A percentile compares a stretch with the other conserved stretches of the same genome.
Evolutionary conservation across 1,140 invertebrate species (phyloP).

Genomic region (Bombus soroeensis): DNA sequence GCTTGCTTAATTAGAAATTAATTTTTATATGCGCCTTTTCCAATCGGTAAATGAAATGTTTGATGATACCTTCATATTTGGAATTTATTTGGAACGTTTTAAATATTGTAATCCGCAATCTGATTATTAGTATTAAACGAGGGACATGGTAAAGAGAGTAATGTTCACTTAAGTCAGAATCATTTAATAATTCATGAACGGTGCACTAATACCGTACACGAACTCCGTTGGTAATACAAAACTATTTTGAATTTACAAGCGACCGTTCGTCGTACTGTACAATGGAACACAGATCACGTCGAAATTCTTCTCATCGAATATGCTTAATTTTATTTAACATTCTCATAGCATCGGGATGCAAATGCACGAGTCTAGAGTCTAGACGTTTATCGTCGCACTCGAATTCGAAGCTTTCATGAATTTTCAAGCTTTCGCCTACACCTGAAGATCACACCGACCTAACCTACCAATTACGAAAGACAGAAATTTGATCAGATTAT

Average conservation of each 20-base stretch:
- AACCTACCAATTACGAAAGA: not conserved
- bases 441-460: not conserved
- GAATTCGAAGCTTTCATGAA: not conserved
- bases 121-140: not conserved
- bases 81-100: too few species aligned
- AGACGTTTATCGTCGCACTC: not conserved
- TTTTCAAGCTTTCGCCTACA: not conserved
- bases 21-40: too few species aligned
- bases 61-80: too few species aligned
- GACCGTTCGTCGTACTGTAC: not conserved
- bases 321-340: conserved; percentile 27
- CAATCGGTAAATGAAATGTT: too few species aligned
- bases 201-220: not conserved
- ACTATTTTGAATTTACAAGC: not conserved
- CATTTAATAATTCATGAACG: conserved; percentile 3
- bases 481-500: too few species aligned
- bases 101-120: too few species aligned
- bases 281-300: conserved; percentile 8
- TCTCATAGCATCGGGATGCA: not conserved
- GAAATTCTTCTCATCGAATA: conserved; percentile 8
- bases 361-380: not conserved
- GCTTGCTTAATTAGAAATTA: not conserved
- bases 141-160: not conserved
- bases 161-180: not conserved
- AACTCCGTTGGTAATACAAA: not conserved